A percentile compares a stretch with the other conserved stretches of the same genome.
Evolutionary conservation across 2,113 vertebrate genomes (phyloP).

Genomic region (Willisornis vidua): DNA sequence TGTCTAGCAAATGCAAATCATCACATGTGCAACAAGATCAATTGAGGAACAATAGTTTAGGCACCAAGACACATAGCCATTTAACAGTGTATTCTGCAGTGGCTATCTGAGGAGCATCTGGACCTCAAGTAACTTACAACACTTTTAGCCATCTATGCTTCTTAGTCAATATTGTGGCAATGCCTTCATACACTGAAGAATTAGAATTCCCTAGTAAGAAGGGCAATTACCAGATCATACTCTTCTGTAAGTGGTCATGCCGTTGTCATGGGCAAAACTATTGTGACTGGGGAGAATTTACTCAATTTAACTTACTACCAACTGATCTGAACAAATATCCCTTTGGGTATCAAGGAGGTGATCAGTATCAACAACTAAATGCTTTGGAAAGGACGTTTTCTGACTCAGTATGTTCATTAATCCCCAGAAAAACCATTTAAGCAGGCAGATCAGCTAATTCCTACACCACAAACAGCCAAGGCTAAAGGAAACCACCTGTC

Average conservation of each 20-base stretch:
- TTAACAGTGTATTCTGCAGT: neutral
- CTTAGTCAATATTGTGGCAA: neutral
- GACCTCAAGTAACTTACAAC: neutral
- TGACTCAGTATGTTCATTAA: neutral
- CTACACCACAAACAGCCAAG: neutral
- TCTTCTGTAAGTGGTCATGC: neutral
- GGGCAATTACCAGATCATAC: neutral
- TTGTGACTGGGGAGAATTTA: accelerated
- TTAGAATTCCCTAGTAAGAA: neutral
- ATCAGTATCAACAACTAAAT: neutral
- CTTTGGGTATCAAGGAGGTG: neutral
- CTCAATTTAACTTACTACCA: neutral
- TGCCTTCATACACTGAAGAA: neutral
- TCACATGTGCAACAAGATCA: neutral
- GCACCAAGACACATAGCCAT: neutral
- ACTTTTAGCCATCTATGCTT: neutral
- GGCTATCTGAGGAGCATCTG: neutral
- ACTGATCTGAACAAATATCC: neutral
- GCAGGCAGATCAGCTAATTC: neutral
- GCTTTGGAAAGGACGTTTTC: neutral
- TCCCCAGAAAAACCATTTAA: neutral
- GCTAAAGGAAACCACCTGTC: neutral
- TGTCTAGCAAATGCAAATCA: neutral
- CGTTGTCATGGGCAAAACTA: neutral
- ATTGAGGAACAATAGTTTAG: neutral